phyloP scores from a whole-genome alignment of 2,113 vertebrate species.

The Phasianus colchicus region DNA sequence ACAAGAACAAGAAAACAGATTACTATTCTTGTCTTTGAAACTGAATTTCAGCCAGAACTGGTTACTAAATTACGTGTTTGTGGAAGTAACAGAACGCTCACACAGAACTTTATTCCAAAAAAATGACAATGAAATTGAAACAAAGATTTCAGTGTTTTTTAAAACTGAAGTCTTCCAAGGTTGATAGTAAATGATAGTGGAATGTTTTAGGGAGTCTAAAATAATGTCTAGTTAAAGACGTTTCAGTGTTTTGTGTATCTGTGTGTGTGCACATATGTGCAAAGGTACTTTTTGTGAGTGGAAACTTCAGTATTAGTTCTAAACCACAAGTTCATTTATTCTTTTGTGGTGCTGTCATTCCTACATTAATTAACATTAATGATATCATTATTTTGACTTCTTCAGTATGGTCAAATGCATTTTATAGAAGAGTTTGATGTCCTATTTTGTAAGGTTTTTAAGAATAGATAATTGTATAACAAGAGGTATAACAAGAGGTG shows the following conservation, averaged over 20 bases:
- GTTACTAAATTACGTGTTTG: not conserved
- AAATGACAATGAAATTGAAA: not conserved
- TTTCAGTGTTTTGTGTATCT: not conserved
- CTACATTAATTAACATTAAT: not conserved
- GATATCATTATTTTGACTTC: not conserved
- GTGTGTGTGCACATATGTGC: not conserved
- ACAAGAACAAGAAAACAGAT: not conserved
- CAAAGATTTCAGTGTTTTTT: not conserved
- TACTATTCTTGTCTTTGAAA: not conserved
- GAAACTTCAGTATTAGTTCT: not conserved
- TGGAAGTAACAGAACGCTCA: not conserved
- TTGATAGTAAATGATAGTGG: not conserved
- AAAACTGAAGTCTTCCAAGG: not conserved
- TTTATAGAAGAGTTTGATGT: not conserved
- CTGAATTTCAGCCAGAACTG: not conserved
- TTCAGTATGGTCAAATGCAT: not conserved
- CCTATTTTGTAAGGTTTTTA: not conserved
- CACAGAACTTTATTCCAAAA: not conserved
- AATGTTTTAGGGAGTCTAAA: not conserved
- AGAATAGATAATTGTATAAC: not conserved
- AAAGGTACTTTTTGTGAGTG: not conserved
- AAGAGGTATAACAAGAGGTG: not conserved
- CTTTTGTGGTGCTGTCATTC: not conserved
- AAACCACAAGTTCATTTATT: not conserved
- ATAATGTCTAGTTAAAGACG: not conserved